A percentile compares a stretch with the other conserved stretches of the same genome.
Conservation (phyloP, 2,113 vertebrate genomes). For the Lepidothrix coronata region DNA sequence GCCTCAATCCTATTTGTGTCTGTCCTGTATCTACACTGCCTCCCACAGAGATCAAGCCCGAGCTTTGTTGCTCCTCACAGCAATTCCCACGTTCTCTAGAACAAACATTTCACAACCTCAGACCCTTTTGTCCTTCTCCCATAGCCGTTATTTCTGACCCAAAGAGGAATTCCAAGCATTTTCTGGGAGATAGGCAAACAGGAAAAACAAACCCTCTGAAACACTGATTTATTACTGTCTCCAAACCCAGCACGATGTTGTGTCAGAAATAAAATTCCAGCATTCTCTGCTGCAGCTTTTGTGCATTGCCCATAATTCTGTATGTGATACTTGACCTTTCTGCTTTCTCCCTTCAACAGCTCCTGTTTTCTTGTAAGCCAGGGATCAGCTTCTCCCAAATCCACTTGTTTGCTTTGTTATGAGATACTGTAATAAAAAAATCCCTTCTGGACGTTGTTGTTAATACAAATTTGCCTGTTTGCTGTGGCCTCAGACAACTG, state of each 20-base stretch:
- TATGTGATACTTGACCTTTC: not conserved
- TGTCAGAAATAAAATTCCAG: constrained; percentile 20
- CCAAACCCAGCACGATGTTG: not conserved
- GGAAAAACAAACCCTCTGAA: constrained; percentile 48
- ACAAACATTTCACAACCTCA: constrained; percentile 59
- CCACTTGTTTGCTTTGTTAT: not conserved
- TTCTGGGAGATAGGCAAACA: constrained; percentile 45
- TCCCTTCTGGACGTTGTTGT: not conserved
- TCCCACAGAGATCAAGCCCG: constrained; percentile 35
- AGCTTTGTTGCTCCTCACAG: not conserved
- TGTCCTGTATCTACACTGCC: not conserved
- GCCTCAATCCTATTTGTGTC: not conserved
- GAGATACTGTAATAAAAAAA: not conserved
- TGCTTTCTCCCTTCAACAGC: not conserved
- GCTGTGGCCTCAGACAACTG: not conserved
- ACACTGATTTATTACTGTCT: constrained; percentile 39
- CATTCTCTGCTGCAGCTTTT: not conserved
- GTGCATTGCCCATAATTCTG: not conserved
- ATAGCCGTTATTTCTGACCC: constrained; percentile 51
- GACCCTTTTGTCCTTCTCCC: constrained; percentile 56
- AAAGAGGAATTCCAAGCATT: constrained; percentile 53
- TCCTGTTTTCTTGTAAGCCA: not conserved
- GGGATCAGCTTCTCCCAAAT: not conserved
- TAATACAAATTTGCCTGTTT: not conserved
- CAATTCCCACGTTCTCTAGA: constrained; percentile 50